Percentiles rank a stretch among this genome's conserved stretches.
These are phyloP conservation scores for Phalacrocorax pelagicus DNA, from an alignment of 2,113 vertebrate genomes.

Conservation along the genomic window DNA sequence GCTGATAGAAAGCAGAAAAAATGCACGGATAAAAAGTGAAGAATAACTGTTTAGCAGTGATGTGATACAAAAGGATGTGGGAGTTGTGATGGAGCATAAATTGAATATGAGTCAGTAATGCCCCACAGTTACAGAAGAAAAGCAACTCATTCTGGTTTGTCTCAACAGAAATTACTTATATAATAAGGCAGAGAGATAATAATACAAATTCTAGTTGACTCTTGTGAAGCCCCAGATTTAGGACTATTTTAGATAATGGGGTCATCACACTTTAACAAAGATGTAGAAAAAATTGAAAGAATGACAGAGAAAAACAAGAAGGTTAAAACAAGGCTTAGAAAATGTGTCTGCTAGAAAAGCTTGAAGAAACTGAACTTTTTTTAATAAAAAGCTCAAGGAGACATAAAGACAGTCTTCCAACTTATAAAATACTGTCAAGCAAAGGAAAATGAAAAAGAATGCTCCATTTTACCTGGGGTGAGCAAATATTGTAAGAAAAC, in stretches of 20 bases:
- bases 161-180: background rate
- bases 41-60: background rate
- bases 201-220: background rate
- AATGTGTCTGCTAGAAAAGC: background rate
- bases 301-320: background rate
- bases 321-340: background rate
- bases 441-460: background rate
- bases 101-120: background rate
- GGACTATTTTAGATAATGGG: background rate
- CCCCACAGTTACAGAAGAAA: background rate
- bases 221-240: background rate
- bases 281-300: background rate
- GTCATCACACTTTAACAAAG: background rate
- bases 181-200: background rate
- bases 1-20: background rate
- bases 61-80: background rate
- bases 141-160: background rate
- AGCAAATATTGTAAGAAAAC: background rate
- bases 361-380: background rate
- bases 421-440: background rate
- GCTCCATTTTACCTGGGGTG: background rate
- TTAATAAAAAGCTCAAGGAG: background rate
- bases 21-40: background rate
- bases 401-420: background rate
- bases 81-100: background rate